Conservation (phyloP, 2,113 vertebrate genomes). For the Corapipo altera region DNA sequence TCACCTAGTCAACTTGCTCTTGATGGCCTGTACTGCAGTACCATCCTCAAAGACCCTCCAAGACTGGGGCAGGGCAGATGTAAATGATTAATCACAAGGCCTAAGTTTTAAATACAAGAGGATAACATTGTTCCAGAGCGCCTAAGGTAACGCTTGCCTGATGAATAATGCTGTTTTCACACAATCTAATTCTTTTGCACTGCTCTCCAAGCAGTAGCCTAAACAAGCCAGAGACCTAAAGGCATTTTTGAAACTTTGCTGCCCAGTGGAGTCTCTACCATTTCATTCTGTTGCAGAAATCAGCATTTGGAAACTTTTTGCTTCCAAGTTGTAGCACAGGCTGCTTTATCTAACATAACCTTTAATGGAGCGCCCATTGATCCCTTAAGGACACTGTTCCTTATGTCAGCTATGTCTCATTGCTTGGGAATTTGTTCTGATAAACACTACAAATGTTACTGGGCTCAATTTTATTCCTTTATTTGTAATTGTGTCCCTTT, state of each 20-base stretch:
- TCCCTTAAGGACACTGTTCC: slow-evolving; percentile 20
- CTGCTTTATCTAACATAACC: slow-evolving; percentile 6
- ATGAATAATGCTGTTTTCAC: not conserved
- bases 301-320: not conserved
- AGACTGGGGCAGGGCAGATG: not conserved
- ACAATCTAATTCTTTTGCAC: not conserved
- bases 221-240: not conserved
- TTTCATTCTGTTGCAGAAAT: not conserved
- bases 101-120: not conserved
- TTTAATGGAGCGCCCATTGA: not conserved
- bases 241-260: not conserved
- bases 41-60: not conserved
- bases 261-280: not conserved
- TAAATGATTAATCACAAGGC: not conserved
- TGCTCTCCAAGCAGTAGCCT: not conserved
- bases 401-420: slow-evolving; percentile 5
- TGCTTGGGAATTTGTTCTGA: slow-evolving; percentile 53
- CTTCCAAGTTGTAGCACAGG: not conserved
- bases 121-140: not conserved
- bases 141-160: not conserved
- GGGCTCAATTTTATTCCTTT: not conserved
- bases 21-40: not conserved
- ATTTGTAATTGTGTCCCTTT: not conserved
- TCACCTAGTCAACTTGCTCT: not conserved
- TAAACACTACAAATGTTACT: slow-evolving; percentile 11